Conservation (phyloP, 2,888 invertebrate species). For the Pocota personata region DNA sequence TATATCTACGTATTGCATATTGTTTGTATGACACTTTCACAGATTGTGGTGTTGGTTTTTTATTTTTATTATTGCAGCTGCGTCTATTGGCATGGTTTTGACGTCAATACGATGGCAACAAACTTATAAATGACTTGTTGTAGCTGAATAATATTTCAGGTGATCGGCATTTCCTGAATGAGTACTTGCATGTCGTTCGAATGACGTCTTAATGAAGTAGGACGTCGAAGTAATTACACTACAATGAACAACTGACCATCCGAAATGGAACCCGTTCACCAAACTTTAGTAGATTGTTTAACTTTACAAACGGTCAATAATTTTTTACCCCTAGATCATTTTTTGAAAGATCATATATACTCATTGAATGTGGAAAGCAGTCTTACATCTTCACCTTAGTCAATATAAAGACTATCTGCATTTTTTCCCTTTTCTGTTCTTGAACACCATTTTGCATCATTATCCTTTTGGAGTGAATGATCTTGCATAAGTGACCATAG, state of each 20-base stretch:
- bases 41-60: constrained; percentile 5
- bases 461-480: no score
- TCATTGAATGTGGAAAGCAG: no score
- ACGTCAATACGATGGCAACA: constrained; percentile 39
- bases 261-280: background rate
- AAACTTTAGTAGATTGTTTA: no score
- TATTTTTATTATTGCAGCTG: background rate
- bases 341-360: no score
- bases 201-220: background rate
- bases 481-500: no score
- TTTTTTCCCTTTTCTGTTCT: no score
- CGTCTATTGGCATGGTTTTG: constrained; percentile 14
- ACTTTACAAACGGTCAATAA: no score
- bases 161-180: constrained; percentile 10
- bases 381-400: no score
- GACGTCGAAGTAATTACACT: background rate
- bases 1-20: constrained; percentile 18
- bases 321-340: no score
- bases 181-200: background rate
- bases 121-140: constrained; percentile 45
- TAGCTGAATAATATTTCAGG: background rate
- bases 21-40: constrained; percentile 37
- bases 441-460: no score
- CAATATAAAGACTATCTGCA: no score
- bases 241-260: no score